phyloP scores from a whole-genome alignment of 2,797 vertebrate genomes.

The Capromys pilorides region DNA sequence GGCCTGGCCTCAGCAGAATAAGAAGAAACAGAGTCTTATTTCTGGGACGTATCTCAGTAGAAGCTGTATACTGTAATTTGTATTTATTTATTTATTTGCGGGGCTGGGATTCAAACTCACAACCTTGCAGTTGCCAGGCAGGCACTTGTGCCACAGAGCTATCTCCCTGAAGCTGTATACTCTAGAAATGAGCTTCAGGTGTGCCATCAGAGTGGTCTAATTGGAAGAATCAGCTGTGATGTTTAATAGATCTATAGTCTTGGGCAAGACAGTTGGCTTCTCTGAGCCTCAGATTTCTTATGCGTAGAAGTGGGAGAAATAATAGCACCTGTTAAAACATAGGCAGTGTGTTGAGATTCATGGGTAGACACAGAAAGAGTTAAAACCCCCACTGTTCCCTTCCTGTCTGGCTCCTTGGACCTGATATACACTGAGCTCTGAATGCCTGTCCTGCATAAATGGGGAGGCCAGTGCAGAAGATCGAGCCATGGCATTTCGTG shows the following conservation, averaged over 20 bases:
- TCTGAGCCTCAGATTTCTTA: neutral
- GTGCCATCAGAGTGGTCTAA: neutral
- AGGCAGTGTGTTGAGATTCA: neutral
- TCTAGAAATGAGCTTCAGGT: neutral
- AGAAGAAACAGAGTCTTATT: neutral
- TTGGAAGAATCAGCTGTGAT: conserved; percentile 37
- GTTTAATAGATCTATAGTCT: neutral
- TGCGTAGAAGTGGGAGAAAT: neutral
- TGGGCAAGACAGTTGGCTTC: neutral
- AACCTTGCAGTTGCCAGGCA: too few relatives aligned
- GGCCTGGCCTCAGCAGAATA: neutral
- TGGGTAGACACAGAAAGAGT: neutral
- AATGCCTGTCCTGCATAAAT: neutral
- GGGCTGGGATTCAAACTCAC: too few relatives aligned
- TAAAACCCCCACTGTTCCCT: neutral
- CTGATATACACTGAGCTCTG: neutral
- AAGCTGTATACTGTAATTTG: neutral
- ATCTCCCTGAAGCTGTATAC: neutral
- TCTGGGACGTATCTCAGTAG: neutral
- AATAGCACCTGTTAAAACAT: neutral
- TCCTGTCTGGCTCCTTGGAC: neutral
- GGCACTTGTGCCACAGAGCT: too few relatives aligned
- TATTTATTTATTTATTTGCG: too few relatives aligned
- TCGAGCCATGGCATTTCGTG: neutral
- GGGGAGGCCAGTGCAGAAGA: neutral